Evolutionary conservation across 35 echinoderm and acorn worm genomes (phyloP).

Genomic region (Apostichopus parvimensis): DNA sequence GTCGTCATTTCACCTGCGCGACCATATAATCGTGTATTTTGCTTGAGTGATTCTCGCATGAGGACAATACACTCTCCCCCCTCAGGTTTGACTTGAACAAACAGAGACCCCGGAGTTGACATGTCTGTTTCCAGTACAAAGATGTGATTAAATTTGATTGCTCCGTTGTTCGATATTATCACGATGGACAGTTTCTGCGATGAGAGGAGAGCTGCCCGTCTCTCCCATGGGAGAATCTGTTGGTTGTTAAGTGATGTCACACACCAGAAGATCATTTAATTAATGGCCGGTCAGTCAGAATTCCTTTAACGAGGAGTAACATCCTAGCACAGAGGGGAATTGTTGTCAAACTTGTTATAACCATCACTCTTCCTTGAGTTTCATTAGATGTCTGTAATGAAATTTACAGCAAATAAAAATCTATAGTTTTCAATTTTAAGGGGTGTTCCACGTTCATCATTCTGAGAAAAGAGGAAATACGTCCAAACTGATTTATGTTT

Average conservation of each 20-base stretch:
- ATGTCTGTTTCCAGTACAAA: neutral
- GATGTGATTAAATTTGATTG: neutral
- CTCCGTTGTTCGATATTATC: neutral
- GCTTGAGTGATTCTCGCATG: too few relatives aligned
- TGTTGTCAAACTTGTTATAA: neutral
- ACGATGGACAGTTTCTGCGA: neutral
- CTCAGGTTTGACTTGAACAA: too few relatives aligned
- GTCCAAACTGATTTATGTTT: too few relatives aligned
- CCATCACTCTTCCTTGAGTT: neutral
- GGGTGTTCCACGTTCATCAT: too few relatives aligned
- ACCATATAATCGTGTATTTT: too few relatives aligned
- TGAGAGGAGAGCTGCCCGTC: neutral
- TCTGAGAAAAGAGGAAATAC: too few relatives aligned
- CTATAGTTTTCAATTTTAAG: neutral
- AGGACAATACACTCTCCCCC: too few relatives aligned
- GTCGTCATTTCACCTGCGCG: too few relatives aligned
- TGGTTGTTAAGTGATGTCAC: neutral
- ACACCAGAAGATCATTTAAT: neutral
- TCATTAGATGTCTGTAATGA: neutral
- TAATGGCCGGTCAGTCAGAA: neutral
- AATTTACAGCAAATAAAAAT: constrained; percentile 6
- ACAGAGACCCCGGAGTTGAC: neutral
- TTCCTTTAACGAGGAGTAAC: neutral
- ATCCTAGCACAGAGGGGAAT: neutral
- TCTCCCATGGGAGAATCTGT: neutral